Evolutionary conservation across 2,888 invertebrate species (phyloP).

Genomic region (Euzophera pinguis): DNA sequence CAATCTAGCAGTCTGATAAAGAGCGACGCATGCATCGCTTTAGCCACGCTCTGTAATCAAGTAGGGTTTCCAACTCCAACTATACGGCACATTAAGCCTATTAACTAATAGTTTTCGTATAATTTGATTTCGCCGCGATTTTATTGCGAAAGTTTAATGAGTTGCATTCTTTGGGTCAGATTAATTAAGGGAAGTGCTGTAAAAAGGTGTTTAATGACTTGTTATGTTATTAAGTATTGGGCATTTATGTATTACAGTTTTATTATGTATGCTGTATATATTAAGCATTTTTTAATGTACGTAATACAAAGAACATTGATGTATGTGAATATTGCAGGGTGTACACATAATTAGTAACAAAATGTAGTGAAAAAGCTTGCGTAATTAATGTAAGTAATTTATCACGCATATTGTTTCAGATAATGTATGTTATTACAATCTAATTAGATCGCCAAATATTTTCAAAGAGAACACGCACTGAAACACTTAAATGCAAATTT

Average conservation of each 20-base stretch:
- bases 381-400: too few species aligned
- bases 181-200: not conserved
- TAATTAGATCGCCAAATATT: too few species aligned
- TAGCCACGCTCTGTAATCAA: slow-evolving; percentile 66
- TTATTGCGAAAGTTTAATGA: slow-evolving; percentile 6
- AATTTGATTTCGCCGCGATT: slow-evolving; percentile 14
- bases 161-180: slow-evolving; percentile 7
- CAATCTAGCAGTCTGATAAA: slow-evolving; percentile 60
- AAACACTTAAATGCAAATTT: too few species aligned
- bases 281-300: too few species aligned
- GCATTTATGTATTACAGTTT: not conserved
- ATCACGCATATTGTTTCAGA: too few species aligned
- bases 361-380: too few species aligned
- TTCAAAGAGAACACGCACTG: too few species aligned
- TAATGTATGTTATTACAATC: too few species aligned
- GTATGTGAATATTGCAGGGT: too few species aligned
- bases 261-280: too few species aligned
- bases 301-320: too few species aligned
- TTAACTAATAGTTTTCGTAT: slow-evolving; percentile 41
- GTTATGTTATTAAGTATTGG: not conserved
- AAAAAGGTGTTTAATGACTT: not conserved
- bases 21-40: slow-evolving; percentile 57
- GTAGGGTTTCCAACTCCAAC: slow-evolving; percentile 54
- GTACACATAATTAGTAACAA: too few species aligned
- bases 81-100: slow-evolving; percentile 31